Base-by-base conservation (phyloP, 1,140 invertebrate genomes). In the Lordiphosa stackelbergi region DNA sequence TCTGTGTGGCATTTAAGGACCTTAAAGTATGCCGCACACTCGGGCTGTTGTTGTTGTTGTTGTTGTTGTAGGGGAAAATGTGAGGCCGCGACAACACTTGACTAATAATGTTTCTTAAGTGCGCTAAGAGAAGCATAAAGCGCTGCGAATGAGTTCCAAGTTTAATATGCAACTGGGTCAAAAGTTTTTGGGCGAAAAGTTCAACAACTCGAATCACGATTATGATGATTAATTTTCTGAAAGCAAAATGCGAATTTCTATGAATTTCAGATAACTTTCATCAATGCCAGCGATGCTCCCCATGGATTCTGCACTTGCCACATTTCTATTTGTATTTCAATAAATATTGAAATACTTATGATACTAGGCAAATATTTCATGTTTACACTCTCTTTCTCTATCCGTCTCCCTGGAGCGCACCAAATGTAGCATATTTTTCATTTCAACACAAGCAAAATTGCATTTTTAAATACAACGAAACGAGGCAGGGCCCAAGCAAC, bases 271-370 rank as follows among this genome's bases (percentile, higher is more conserved):
- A 31, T 8, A 7, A 8, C 7, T 8, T 7, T 63, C 61, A 66
- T 71, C 47, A 31, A 58, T 62, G 57, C 62, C 34, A 42, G 38
- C 38, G 40, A 62, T 47, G 7, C 28, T 31, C 28, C 6, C 28
- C 28, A 31, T 8, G 7, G 28, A 31, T 8, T 45, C 28, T 22
- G 10, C 42, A 16, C 28, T 16, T 19, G 8, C 7, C 12, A 31
- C n/a, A 66, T 42, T 31, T 49, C 41, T 48, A n/a, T 36, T 16
- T 8, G 31, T 37, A 36, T 53, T 59, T 71, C 49, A 62, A 75
- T 79, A 69, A 71, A 81, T 71, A 81, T 75, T 81, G 62, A 66
- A 81, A 75, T 74, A 58, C 66, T 75, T 71, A 53, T 75, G 66
- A 65, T 65, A 53, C 56, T 62, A 59, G 46, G 53, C 55, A 71